Base-by-base conservation (phyloP, 2,113 vertebrate species). In the Sebastes schlegelii region DNA sequence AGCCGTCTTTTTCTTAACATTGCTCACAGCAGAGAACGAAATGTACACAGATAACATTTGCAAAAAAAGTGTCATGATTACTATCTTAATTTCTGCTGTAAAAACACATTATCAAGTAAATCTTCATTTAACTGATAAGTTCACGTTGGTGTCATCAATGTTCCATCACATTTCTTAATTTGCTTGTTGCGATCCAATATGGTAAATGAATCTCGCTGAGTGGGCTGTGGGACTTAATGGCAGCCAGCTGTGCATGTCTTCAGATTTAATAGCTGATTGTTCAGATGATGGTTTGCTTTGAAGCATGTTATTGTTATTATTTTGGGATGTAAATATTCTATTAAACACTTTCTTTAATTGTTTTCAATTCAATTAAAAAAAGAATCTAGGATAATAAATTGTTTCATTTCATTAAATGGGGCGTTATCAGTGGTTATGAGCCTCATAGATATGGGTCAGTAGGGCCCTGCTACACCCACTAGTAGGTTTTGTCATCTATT, bases 231-330 rank as follows among this genome's bases (percentile, higher is more conserved):
- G 68, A 80, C 79, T 73, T 86, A 89, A 92, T 86, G 74, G 76
- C 74, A 90, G 79, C 84, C 90, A 91, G 89, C 90, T 93, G 92
- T 83, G 84, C 86, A 90, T 80, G 83, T 82, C 82, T 85, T 80
- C 68, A 63, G 8, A 83, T 91, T 83, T 88, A 89, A 87, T 78
- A 86, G 87, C 85, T 76, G 85, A 91, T 89, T 88, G 81, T 87
- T 85, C 21, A 65, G 66, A 83, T 80, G 62, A 82, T 60, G 75
- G 72, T 81, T 91, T 83, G 69, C 68, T 79, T 79, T 86, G 70
- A 83, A 84, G 45, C 60, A 40, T 54, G n/a, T 73, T 14, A 70
- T 77, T 55, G 21, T 19, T 62, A 71, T 77, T 23, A 21, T 58
- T 58, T 5, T 9, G 4, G 48, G 60, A 51, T 71, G 70, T 46